phyloP scores from a whole-genome alignment of 2,888 invertebrate genomes.

The Aleiodes leptofemur region DNA sequence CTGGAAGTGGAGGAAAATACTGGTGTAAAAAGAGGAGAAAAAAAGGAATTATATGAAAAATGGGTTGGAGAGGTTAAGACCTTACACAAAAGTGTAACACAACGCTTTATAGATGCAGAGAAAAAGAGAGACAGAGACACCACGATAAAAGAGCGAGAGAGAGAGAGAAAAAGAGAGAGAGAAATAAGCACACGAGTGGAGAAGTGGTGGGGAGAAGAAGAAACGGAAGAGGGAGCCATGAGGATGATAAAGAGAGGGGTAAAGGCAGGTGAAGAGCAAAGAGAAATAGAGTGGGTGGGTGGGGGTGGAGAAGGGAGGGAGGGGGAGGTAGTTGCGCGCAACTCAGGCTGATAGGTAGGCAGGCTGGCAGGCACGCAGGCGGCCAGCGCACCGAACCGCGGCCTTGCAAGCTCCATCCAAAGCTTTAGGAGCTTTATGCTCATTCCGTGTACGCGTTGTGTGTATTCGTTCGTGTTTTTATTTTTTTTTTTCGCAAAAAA shows the following conservation, averaged over 20 bases:
- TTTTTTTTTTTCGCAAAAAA: too few species aligned
- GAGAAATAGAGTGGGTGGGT: neutral
- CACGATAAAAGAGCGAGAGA: too few species aligned
- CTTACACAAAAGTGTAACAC: constrained; percentile 5
- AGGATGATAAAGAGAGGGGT: constrained; percentile 42
- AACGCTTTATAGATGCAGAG: constrained; percentile 19
- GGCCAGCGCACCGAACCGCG: constrained; percentile 64
- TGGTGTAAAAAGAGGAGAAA: neutral
- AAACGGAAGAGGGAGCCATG: constrained; percentile 50
- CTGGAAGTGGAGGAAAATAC: neutral
- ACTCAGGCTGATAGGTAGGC: constrained; percentile 61
- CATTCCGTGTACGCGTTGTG: constrained; percentile 74
- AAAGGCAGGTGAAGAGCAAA: constrained; percentile 51
- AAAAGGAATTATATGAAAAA: constrained; percentile 1
- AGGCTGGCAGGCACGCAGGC: constrained; percentile 61
- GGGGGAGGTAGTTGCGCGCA: constrained; percentile 61
- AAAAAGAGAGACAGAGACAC: constrained; percentile 43
- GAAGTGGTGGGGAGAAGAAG: constrained; percentile 41
- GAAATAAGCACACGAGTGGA: constrained; percentile 40
- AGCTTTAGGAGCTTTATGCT: constrained; percentile 59
- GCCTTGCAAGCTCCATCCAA: constrained; percentile 75
- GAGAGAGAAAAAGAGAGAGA: constrained; percentile 25
- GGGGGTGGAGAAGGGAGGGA: constrained; percentile 8
- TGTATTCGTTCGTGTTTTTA: constrained; percentile 54
- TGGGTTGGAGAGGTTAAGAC: constrained; percentile 25